A percentile compares a stretch with the other conserved stretches of the same genome.
Conservation (phyloP, 2,888 invertebrate genomes). For the Bursaphelenchus okinawaensis region DNA sequence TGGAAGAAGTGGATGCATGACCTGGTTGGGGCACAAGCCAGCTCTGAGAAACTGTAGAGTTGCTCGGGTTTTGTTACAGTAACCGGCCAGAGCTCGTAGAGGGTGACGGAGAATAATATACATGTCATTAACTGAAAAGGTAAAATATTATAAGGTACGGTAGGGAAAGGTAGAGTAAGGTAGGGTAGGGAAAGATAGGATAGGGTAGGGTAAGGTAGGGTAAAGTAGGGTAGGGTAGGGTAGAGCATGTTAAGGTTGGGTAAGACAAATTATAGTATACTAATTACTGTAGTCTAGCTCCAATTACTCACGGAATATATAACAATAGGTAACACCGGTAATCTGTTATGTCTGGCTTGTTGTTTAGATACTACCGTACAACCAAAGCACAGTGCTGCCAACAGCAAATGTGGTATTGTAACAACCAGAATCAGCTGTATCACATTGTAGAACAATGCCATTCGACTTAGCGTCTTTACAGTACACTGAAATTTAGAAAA, state of each 20-base stretch:
- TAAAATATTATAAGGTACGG: too few relatives aligned
- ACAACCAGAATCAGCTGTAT: not conserved
- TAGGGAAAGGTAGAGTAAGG: too few relatives aligned
- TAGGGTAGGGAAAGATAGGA: too few relatives aligned
- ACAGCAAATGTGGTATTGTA: not conserved
- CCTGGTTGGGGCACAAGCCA: not conserved
- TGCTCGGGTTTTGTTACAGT: not conserved
- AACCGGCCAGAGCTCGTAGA: not conserved
- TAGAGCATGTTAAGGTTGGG: too few relatives aligned
- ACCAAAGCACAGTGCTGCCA: not conserved
- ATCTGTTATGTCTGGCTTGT: not conserved
- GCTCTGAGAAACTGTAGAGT: not conserved
- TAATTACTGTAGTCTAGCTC: too few relatives aligned
- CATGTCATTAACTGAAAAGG: not conserved
- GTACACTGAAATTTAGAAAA: not conserved
- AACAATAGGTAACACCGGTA: not conserved
- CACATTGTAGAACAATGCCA: not conserved
- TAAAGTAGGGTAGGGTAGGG: too few relatives aligned
- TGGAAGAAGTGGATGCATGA: not conserved
- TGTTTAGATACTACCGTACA: not conserved
- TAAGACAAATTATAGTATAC: too few relatives aligned
- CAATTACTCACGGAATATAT: not conserved
- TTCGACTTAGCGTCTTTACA: not conserved
- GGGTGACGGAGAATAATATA: not conserved
- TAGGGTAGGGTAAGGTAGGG: too few relatives aligned